Base-by-base conservation (phyloP, 1,140 invertebrate species). In the Drosophila gunungcola region DNA sequence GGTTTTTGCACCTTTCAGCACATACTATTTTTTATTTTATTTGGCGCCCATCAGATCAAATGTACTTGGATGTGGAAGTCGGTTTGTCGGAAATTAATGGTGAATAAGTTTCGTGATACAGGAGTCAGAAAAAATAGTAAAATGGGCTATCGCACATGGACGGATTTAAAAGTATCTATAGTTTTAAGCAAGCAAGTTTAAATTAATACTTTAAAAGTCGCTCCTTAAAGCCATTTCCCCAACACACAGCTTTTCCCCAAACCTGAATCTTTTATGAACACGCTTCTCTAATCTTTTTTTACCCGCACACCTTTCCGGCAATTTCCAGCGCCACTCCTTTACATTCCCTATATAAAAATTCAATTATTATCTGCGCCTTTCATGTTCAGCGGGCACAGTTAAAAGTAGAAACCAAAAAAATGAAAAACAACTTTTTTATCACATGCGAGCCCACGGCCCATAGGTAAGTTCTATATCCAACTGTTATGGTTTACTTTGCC, bases 351-450 rank as follows among this genome's bases (percentile, higher is more conserved):
- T 69, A 80, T 49, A 21, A 80, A 78, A 78, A 84, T 86, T 84
- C 78, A 84, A 86, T 84, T 84, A 81, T 76, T 67, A 74, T 85
- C 62, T 55, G 55, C 32, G 5, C 21, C 72, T 75, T 75, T 75
- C 62, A 75, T 76, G 73, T 67, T 75, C 69, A 73, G 69, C 69
- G 42, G 38, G 46, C 56, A 38, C 54, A 48, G 34, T 39, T 41
- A 48, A 69, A 70, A 76, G 80, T 49, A 53, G 65, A n/a, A 55
- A 69, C 49, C 43, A 46, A 43, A 46, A 55, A 55, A 16, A 34
- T 36, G 60, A 73, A 74, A 43, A 45, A 52, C 48, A 57, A 27
- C 38, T 51, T 57, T 70, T 67, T 73, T 75, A 75, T 74, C 46
- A 52, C 52, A 57, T 56, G 53, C 6, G 27, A 49, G 29, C 12